A percentile compares a stretch with the other conserved stretches of the same genome.
Conservation (phyloP, 2,113 vertebrate species). For the Limanda limanda region DNA sequence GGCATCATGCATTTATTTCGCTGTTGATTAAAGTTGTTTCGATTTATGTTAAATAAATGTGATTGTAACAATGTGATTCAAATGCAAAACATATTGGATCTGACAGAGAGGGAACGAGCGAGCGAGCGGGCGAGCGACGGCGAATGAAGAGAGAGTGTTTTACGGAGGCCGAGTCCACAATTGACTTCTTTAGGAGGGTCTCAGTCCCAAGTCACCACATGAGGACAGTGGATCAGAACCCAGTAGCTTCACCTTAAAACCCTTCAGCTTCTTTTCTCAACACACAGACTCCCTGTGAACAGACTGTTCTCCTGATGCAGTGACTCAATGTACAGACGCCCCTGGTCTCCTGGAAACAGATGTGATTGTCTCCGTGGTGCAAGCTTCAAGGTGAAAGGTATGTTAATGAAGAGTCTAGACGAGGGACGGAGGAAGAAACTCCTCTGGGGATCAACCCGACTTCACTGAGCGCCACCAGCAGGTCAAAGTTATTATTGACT, state of each 20-base stretch:
- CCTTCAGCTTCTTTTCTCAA: too few species aligned
- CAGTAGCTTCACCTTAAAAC: too few species aligned
- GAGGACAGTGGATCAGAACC: too few species aligned
- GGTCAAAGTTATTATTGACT: not conserved
- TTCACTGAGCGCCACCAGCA: not conserved
- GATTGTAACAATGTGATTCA: constrained; percentile 68
- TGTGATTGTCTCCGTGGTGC: not conserved
- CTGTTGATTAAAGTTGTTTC: constrained; percentile 76
- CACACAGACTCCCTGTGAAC: too few species aligned
- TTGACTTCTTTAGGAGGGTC: not conserved
- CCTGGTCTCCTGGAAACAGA: too few species aligned
- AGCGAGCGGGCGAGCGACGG: too few species aligned
- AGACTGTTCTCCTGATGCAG: too few species aligned
- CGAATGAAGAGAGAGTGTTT: not conserved
- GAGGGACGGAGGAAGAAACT: too few species aligned
- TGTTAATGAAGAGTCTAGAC: not conserved
- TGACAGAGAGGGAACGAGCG: constrained; percentile 26
- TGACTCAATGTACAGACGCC: too few species aligned
- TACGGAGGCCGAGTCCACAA: not conserved
- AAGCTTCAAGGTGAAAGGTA: too few species aligned
- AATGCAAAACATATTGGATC: constrained; percentile 65
- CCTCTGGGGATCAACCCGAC: not conserved
- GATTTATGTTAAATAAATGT: constrained; percentile 78
- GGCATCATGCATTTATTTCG: constrained; percentile 67
- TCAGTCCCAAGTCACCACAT: too few species aligned